Evolutionary conservation across 2,888 invertebrate species (phyloP).

Genomic region (Acleris sparsana): DNA sequence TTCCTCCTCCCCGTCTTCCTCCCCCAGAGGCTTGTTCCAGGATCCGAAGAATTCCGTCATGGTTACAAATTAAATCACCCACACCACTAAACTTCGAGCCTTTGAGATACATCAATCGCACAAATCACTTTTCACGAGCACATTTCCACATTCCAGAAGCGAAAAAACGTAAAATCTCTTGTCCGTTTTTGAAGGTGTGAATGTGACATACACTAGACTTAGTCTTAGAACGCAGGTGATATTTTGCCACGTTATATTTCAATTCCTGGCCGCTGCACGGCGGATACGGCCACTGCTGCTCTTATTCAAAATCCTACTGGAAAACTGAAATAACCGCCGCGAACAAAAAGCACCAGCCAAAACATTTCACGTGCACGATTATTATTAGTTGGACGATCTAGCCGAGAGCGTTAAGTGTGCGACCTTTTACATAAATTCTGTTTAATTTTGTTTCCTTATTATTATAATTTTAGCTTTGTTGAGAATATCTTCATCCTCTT

Average conservation of each 20-base stretch:
- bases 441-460: slow-evolving; percentile 60
- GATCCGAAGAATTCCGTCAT: slow-evolving; percentile 81
- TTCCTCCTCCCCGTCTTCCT: slow-evolving; percentile 56
- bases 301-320: slow-evolving; percentile 82
- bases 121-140: slow-evolving; percentile 51
- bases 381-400: slow-evolving; percentile 84
- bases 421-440: slow-evolving; percentile 66
- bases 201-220: slow-evolving; percentile 43
- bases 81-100: slow-evolving; percentile 64
- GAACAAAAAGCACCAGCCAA: slow-evolving; percentile 84
- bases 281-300: slow-evolving; percentile 76
- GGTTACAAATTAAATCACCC: slow-evolving; percentile 54
- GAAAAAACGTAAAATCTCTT: slow-evolving; percentile 48
- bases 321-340: slow-evolving; percentile 83
- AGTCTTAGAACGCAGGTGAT: slow-evolving; percentile 40
- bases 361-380: slow-evolving; percentile 82
- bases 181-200: slow-evolving; percentile 48
- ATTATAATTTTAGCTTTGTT: slow-evolving; percentile 46
- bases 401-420: slow-evolving; percentile 78
- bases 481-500: slow-evolving; percentile 46
- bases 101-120: slow-evolving; percentile 73
- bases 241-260: slow-evolving; percentile 34
- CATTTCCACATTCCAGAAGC: slow-evolving; percentile 45
- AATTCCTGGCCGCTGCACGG: slow-evolving; percentile 57
- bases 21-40: slow-evolving; percentile 63